Evolutionary conservation across 2,888 invertebrate genomes (phyloP).

Genomic region (Phaedon cochleariae): DNA sequence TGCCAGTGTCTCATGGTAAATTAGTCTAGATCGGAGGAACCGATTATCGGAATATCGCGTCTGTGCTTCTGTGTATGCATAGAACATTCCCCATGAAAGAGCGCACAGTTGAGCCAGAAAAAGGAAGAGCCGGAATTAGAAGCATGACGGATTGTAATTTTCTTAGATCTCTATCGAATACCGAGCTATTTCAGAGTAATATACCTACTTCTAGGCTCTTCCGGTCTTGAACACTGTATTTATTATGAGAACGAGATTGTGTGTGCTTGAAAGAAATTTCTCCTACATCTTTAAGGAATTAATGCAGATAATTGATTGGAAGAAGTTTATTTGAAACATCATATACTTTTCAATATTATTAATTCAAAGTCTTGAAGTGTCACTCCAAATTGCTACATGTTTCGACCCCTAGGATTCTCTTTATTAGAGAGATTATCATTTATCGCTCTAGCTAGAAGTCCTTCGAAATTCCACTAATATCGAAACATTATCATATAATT

Average conservation of each 20-base stretch:
- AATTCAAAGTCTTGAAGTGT: no score
- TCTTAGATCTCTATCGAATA: not conserved
- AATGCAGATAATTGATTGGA: no score
- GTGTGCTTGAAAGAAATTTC: no score
- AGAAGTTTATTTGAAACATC: no score
- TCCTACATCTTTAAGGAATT: no score
- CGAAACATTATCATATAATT: no score
- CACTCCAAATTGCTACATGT: no score
- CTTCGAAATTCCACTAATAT: no score
- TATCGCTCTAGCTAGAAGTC: no score
- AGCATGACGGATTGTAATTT: not conserved
- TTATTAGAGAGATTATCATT: no score
- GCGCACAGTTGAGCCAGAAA: constrained; percentile 9
- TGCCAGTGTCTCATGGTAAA: constrained; percentile 41
- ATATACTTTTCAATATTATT: no score
- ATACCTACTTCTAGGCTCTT: not conserved
- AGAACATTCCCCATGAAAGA: constrained; percentile 9
- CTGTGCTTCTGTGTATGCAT: constrained; percentile 20
- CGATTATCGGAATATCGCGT: constrained; percentile 41
- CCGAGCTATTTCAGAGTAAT: constrained; percentile 1
- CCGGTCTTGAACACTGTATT: not conserved
- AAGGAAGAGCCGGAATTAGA: constrained; percentile 7
- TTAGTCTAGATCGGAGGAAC: constrained; percentile 40
- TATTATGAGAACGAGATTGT: not conserved
- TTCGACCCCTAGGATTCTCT: no score